A percentile compares a stretch with the other conserved stretches of the same genome.
Evolutionary conservation across 2,113 vertebrate species (phyloP).

Genomic region (Leptosomus discolor): DNA sequence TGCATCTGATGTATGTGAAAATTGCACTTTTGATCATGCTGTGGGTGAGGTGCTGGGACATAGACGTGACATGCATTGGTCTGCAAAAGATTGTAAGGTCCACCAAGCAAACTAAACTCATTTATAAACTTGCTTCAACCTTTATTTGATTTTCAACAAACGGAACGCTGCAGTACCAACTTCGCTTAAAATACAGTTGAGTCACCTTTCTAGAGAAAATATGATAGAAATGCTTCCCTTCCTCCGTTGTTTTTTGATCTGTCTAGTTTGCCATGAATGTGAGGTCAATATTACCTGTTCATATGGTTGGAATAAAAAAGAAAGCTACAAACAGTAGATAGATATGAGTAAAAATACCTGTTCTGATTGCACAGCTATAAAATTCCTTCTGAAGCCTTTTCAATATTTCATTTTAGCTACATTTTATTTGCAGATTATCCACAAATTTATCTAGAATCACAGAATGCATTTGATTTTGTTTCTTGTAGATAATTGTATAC

Average conservation of each 20-base stretch:
- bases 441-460: not conserved
- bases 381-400: not conserved
- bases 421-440: not conserved
- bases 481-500: not conserved
- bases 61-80: not conserved
- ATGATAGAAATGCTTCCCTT: not conserved
- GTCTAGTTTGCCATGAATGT: not conserved
- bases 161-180: not conserved
- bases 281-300: not conserved
- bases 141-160: not conserved
- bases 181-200: not conserved
- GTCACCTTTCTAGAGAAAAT: not conserved
- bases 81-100: not conserved
- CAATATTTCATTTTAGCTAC: not conserved
- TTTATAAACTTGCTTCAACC: not conserved
- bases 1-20: not conserved
- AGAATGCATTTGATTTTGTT: not conserved
- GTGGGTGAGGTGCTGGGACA: not conserved
- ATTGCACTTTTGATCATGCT: not conserved
- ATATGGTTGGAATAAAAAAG: not conserved
- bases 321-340: not conserved
- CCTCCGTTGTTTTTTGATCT: not conserved
- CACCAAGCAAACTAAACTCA: not conserved
- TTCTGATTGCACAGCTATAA: not conserved
- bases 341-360: not conserved